Base-by-base conservation (phyloP, 2,797 vertebrate genomes). In the Acanthurus leucopareius region DNA sequence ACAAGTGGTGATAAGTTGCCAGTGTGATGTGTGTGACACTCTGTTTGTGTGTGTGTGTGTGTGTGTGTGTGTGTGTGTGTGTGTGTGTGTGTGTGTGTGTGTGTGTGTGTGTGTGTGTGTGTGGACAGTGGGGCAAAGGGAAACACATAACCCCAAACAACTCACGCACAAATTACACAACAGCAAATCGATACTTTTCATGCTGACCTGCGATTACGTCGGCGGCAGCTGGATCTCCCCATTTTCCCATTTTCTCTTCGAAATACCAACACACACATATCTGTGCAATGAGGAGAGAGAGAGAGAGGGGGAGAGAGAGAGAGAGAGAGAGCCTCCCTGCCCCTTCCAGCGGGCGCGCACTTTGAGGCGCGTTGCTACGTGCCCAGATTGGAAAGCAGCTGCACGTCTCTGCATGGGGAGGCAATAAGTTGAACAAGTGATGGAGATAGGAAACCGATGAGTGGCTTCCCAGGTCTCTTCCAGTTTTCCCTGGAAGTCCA, bases 341-440 rank as follows among this genome's bases (percentile, higher is more conserved):
- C 67, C 79, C 52, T 47, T 63, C 45, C 19, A 75, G 42, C 28
- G 48, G 59, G 49, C 72, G 75, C 60, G 69, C 79, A 58, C 72
- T 72, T 77, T 45, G 52, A 85, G 71, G 73, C 85, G 73, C 69
- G 83, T 71, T 78, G 72, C 77, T 88, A 90, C 90, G 87, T 89
- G 91, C 83, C 75, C 80, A 66, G 89, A 82, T 84, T 92, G 77
- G 57, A 75, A 90, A 91, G 75, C 86, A 87, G 85, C 80, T 74
- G 79, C 62, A 59, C 58, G 73, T 57, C 70, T 17, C 76, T 62
- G 79, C 71, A 51, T n/a, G 66, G 53, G 73, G 73, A 78, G 70
- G 77, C 71, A 68, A 69, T 73, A 84, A 70, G 70, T 74, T 79
- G 63, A 65, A 70, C 63, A 52, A 71, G 62, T 71, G 86, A 83